Evolutionary conservation across 2,888 invertebrate genomes (phyloP).

Genomic region (Heliconius ethilla): DNA sequence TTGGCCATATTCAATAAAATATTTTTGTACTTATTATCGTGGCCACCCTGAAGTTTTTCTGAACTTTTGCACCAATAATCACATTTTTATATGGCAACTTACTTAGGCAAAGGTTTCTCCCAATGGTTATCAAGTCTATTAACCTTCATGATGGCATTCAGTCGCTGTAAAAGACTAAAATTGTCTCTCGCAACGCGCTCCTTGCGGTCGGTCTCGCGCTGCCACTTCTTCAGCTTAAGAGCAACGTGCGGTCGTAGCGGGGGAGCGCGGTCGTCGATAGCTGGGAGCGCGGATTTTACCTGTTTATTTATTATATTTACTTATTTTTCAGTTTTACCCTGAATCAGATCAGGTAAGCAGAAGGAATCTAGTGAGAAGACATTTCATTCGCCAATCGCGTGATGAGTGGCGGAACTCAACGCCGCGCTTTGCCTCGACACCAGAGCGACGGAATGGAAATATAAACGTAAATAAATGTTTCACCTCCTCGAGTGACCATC

Average conservation of each 20-base stretch:
- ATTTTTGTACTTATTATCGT: too few relatives aligned
- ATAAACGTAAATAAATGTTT: too few relatives aligned
- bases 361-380: neutral
- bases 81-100: neutral
- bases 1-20: too few relatives aligned
- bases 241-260: slow-evolving; percentile 84
- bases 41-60: too few relatives aligned
- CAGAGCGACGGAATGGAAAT: too few relatives aligned
- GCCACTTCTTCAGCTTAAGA: slow-evolving; percentile 86
- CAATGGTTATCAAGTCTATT: slow-evolving; percentile 86
- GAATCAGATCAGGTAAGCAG: neutral
- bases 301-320: slow-evolving; percentile 47
- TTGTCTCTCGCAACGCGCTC: slow-evolving; percentile 85
- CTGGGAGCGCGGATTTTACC: slow-evolving; percentile 85
- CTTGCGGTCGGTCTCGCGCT: slow-evolving; percentile 85
- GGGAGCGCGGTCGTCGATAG: slow-evolving; percentile 86
- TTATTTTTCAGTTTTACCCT: neutral
- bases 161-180: slow-evolving; percentile 84
- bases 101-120: slow-evolving; percentile 84
- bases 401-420: neutral
- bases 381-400: neutral
- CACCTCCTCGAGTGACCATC: too few relatives aligned
- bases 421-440: too few relatives aligned
- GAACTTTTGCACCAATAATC: neutral
- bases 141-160: slow-evolving; percentile 84